Conservation (phyloP, 2,888 invertebrate species). For the Cybosia mesomella region DNA sequence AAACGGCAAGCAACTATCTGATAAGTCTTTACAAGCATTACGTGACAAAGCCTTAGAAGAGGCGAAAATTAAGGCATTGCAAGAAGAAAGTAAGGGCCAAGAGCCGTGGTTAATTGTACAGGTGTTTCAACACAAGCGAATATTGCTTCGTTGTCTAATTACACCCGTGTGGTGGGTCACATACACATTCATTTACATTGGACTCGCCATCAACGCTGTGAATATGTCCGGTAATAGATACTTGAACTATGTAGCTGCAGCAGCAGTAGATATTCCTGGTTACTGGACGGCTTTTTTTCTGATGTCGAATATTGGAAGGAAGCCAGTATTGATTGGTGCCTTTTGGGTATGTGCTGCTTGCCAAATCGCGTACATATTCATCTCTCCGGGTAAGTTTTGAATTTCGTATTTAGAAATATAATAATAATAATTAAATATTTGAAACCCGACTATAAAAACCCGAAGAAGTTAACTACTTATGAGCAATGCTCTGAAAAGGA, state of each 20-base stretch:
- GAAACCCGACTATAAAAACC: no score
- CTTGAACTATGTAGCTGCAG: constrained; percentile 88
- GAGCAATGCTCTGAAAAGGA: no score
- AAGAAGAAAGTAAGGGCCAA: constrained; percentile 12
- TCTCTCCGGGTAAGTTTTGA: constrained; percentile 75
- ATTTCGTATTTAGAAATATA: neutral
- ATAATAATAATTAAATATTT: no score
- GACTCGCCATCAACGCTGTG: constrained; percentile 89
- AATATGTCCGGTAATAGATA: constrained; percentile 89
- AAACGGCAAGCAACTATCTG: constrained; percentile 79
- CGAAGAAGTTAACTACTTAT: no score
- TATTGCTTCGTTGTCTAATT: constrained; percentile 59
- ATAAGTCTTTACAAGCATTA: constrained; percentile 62
- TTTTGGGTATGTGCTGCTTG: constrained; percentile 87
- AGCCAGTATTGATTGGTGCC: constrained; percentile 85
- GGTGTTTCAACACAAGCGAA: constrained; percentile 61
- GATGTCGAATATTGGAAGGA: constrained; percentile 87
- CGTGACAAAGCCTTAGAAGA: constrained; percentile 59
- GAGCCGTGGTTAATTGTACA: constrained; percentile 67
- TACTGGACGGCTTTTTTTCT: constrained; percentile 87
- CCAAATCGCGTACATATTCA: constrained; percentile 85
- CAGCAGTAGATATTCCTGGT: constrained; percentile 90
- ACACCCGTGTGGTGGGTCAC: constrained; percentile 89
- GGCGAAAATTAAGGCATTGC: constrained; percentile 38
- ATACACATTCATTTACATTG: constrained; percentile 89